Percentiles rank a stretch among this genome's conserved stretches.
These are phyloP conservation scores for Synergus itoensis DNA, from an alignment of 2,888 invertebrate genomes.

Conservation along the genomic window DNA sequence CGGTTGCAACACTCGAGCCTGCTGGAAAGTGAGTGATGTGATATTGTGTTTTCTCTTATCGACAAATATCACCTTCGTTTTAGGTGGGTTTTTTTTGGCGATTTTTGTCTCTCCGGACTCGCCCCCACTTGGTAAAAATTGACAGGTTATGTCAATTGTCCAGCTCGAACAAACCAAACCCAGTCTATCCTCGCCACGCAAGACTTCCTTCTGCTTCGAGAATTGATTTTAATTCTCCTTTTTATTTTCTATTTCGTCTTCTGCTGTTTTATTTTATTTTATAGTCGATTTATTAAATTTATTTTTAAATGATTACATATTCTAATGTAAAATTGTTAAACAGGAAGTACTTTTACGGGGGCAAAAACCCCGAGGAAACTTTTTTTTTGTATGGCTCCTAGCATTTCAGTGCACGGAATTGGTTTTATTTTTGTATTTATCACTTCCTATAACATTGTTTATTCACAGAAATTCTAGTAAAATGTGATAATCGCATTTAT, in stretches of 20 bases:
- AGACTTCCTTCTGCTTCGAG: constrained; percentile 23
- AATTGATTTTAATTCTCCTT: background rate
- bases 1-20: constrained; percentile 71
- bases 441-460: background rate
- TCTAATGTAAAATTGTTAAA: background rate
- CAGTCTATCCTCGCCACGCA: constrained; percentile 9
- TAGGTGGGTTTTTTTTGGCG: background rate
- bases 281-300: background rate
- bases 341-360: background rate
- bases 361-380: background rate
- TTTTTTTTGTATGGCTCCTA: background rate
- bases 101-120: background rate
- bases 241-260: background rate
- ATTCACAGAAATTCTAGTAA: background rate
- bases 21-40: constrained; percentile 70
- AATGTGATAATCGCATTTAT: background rate
- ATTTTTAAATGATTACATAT: background rate
- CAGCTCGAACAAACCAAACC: background rate
- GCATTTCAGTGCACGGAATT: background rate
- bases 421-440: background rate
- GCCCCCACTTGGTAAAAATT: constrained; percentile 9
- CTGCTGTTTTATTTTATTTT: background rate
- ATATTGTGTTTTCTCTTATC: constrained; percentile 9
- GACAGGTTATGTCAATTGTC: constrained; percentile 28
- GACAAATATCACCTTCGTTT: background rate